These are phyloP conservation scores for Pangasius larnaudii DNA, from an alignment of 2,797 vertebrate genomes.

Conservation along the genomic window DNA sequence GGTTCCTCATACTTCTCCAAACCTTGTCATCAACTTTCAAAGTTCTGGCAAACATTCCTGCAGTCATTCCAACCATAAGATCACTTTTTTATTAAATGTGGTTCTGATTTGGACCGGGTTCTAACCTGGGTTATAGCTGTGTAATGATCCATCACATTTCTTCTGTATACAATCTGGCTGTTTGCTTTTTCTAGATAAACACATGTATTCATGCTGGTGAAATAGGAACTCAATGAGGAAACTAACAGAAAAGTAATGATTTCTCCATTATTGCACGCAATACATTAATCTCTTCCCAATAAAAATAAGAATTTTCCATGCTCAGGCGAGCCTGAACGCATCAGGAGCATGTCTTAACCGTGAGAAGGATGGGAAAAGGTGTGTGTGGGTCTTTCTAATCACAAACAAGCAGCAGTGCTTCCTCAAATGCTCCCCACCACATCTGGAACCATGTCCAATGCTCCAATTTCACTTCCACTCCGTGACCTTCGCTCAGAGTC, in stretches of 20 bases:
- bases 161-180: neutral
- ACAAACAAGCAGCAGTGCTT: conserved; percentile 63
- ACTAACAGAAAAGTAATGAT: neutral
- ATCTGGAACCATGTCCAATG: conserved; percentile 69
- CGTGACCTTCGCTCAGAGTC: conserved; percentile 71
- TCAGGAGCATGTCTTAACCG: neutral
- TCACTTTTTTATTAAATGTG: neutral
- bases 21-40: neutral
- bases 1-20: neutral
- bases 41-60: neutral
- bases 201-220: neutral
- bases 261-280: neutral
- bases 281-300: neutral
- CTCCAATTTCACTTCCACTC: conserved; percentile 66
- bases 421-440: conserved; percentile 56
- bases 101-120: neutral
- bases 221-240: neutral
- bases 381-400: conserved; percentile 45
- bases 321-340: neutral
- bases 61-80: neutral
- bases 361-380: neutral
- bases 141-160: neutral
- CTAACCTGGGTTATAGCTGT: neutral
- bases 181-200: neutral
- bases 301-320: neutral